Base-by-base conservation (phyloP, 2,113 vertebrate genomes). In the Hipposideros armiger region DNA sequence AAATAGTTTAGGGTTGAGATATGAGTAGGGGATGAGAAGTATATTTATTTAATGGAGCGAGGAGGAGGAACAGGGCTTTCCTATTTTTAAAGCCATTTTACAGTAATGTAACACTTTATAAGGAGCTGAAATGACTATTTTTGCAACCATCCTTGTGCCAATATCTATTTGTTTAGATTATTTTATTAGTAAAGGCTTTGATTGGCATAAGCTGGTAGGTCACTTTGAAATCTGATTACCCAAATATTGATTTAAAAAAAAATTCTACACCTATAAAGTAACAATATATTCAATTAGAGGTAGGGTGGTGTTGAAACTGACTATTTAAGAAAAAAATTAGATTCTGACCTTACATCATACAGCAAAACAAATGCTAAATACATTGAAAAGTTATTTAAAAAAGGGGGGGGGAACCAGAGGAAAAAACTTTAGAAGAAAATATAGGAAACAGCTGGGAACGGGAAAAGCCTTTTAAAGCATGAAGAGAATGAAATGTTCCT, bases 361-460 rank as follows among this genome's bases (percentile, higher is more conserved):
- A 52, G 11, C 42, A 80, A 90, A 95, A 62, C 32, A 80, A 47
- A 80, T 28, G 52, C 6, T 52, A 85, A 77, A 52, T 52, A 58
- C 4, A 14, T 52, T 83, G 45, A 84, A 83, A 95, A 92, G 36
- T 54, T 87, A 26, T 26, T 95, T 67, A 54, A 82, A 69, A 88
- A 45, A 42, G 72, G 15, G 36, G 36, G 36, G 36, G 36, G 36
- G 26, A 92, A 40, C 17, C 1, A 72, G 3, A 26, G 69, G 67
- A 85, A 42, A 69, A 80, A 47, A 62, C 28, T 24, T 60, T 85
- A 32, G 45, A 78, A 74, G 14, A 80, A 92, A 90, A 66, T 45
- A 72, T 4, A 26, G 69, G 32, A 78, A 77, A 45, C 74, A 66
- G 32, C 50, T 64, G 6, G 36, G 50, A 87, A 50, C 45, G 22